Base-by-base conservation (phyloP, 1,140 invertebrate genomes). In the Aphidius ervi region DNA sequence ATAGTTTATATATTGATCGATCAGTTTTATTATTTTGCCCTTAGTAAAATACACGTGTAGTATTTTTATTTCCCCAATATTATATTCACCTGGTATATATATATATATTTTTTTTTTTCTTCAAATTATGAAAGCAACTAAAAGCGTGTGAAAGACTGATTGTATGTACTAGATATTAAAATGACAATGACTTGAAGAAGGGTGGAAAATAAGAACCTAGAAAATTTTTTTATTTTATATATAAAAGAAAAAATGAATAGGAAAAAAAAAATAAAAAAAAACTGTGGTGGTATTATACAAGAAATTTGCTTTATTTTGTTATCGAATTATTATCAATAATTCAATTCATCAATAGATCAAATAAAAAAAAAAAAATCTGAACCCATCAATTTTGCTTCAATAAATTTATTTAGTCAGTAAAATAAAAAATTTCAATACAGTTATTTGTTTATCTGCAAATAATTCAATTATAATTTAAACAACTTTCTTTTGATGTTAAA, bases 131-230 rank as follows among this genome's bases (percentile, higher is more conserved):
- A 46, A 37, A 40, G 50, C 43, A 54, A 45, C 16, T 55, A 20
- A 55, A 55, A 60, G 20, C 4, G 39, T 45, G 57, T 43, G 57
- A 48, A 46, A 59, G n/a, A 31, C n/a, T 5, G 40, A 39, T 39
- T n/a, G 23, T 7, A 54, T 10, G 9, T 10, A 43, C 42, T 43
- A 10, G 9, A 56, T 42, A 56, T 60, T 55, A 60, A 60, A 55
- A 55, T 47, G 42, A 60, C 59, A 60, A 60, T 55, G 47, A 60
- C n/a, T 16, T 4, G 5, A 47, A 45, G 31, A 31, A 31, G 23
- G 23, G 23, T 31, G 23, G 23, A 31, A 31, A 31, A 31, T 31
- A 31, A 31, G 23, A 31, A 31, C 4, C 2, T 31, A 31, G 23
- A 31, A 31, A 31, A 31, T 31, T 31, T 31, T 31, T 31, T 31